phyloP scores from a whole-genome alignment of 2,888 invertebrate species.

The Caenorhabditis sinica region DNA sequence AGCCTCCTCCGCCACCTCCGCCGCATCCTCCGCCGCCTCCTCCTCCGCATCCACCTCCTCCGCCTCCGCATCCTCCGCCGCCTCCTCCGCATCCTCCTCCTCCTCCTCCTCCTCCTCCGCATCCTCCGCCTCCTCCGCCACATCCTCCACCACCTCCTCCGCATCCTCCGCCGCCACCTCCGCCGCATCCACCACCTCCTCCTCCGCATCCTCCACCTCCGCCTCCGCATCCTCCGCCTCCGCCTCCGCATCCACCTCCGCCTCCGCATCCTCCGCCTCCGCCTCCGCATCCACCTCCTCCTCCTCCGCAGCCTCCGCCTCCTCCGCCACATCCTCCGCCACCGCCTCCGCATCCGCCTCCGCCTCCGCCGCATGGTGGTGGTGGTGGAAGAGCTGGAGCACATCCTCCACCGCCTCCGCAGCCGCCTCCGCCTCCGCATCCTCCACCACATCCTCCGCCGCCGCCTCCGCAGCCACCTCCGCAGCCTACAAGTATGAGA shows the following conservation, averaged over 20 bases:
- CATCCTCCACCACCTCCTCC: conserved; percentile 33
- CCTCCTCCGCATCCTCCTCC: conserved; percentile 45
- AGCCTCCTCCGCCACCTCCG: conserved; percentile 34
- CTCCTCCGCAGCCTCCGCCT: conserved; percentile 51
- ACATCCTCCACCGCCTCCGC: conserved; percentile 48
- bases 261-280: conserved; percentile 58
- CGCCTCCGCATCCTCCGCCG: conserved; percentile 51
- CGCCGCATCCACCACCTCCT: conserved; percentile 43
- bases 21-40: conserved; percentile 61
- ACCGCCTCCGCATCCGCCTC: conserved; percentile 43
- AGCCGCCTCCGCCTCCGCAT: conserved; percentile 61
- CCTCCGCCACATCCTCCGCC: conserved; percentile 33
- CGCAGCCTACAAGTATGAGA: conserved; percentile 52
- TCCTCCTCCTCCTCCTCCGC: conserved; percentile 21
- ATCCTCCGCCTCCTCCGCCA: conserved; percentile 23
- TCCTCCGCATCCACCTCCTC: conserved; percentile 52
- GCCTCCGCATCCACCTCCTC: conserved; percentile 51
- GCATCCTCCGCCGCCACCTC: conserved; percentile 28
- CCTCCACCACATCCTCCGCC: conserved; percentile 50
- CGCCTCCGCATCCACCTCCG: conserved; percentile 59
- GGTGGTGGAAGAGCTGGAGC: conserved; percentile 39
- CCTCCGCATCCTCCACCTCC: conserved; percentile 51
- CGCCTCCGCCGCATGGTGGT: conserved; percentile 41
- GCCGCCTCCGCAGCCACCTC: conserved; percentile 54
- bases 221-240: conserved; percentile 40